Base-by-base conservation (phyloP, 2,888 invertebrate species). In the Ectemnius continuus region DNA sequence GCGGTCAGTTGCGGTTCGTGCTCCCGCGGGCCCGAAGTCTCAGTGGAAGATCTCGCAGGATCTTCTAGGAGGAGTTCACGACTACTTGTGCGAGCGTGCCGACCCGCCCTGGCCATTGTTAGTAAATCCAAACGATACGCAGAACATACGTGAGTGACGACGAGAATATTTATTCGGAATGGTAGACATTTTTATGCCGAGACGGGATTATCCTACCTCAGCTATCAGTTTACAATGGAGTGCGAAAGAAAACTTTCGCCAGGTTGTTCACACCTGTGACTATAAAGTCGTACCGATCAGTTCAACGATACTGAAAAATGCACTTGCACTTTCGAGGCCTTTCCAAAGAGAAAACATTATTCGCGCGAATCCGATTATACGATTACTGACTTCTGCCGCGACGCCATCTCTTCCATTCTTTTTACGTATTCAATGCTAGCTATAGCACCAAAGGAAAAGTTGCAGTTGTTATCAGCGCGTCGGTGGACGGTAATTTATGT, bases 1-100 rank as follows among this genome's bases (percentile, higher is more conserved):
- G 87, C 82, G 86, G 85, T 86, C 86, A 87, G 88, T 88, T 84
- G 86, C 82, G 75, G 76, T 87, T 82, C 81, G 87, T 83, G 81
- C 87, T 87, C 70, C 79, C 79, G 79, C 78, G 84, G 77, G 79
- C 83, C 77, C 78, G 82, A 84, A 79, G 80, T 67, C 23, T 46
- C 60, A 14, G n/a, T 26, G 68, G 59, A 48, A 48, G 58, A 14
- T 71, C 20, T 58, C 23, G 18, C 67, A 28, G n/a, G 62, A 52
- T 28, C 48, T 45, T 67, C 8, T 36, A 36, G 36, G 36, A 36
- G 36, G 36, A 36, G 8, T 52, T 26, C 18, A 61, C 58, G 14
- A 28, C 36, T 46, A 16, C 13, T 26, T 65, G 18, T 8, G 46
- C 62, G 52, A 67, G 36, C 36, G 36, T 36, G 6, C 1, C 64